These are phyloP conservation scores for Anthonomus grandis DNA, from an alignment of 1,140 invertebrate genomes.

Conservation along the genomic window DNA sequence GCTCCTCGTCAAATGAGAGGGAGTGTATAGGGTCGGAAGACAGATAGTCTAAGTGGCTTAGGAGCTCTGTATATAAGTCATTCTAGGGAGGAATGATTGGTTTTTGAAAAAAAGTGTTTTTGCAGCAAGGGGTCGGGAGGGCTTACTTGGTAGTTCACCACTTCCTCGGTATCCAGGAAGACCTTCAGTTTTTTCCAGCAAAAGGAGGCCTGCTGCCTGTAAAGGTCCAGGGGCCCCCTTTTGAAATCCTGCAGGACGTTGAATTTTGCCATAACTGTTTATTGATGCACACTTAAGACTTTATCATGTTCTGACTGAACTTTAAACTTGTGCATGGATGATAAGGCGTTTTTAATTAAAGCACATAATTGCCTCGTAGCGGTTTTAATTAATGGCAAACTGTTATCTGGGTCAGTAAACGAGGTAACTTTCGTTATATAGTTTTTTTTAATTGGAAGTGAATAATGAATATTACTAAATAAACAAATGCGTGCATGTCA, in stretches of 20 bases:
- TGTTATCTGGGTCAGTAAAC: no score
- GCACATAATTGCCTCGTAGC: no score
- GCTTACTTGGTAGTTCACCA: constrained; percentile 27
- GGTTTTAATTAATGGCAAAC: no score
- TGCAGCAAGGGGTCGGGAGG: background rate
- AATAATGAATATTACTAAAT: no score
- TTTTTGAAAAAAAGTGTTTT: background rate
- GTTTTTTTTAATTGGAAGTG: no score
- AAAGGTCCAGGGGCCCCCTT: constrained; percentile 67
- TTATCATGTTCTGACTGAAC: no score
- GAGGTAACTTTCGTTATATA: no score
- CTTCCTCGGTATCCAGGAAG: constrained; percentile 53
- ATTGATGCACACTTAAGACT: no score
- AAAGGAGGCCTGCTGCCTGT: constrained; percentile 71
- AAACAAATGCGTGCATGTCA: no score
- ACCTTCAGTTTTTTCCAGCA: constrained; percentile 76
- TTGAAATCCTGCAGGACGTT: constrained; percentile 52
- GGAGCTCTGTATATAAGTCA: constrained; percentile 29
- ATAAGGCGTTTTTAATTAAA: no score
- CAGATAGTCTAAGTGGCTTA: constrained; percentile 22
- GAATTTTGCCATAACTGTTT: constrained; percentile 34
- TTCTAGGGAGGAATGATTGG: constrained; percentile 23
- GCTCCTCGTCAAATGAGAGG: constrained; percentile 57
- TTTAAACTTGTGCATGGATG: no score
- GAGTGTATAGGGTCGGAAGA: background rate